Evolutionary conservation across 2,113 vertebrate genomes (phyloP), one percentile per base, ranked within the genome.

Genomic region (Cebus imitator): DNA sequence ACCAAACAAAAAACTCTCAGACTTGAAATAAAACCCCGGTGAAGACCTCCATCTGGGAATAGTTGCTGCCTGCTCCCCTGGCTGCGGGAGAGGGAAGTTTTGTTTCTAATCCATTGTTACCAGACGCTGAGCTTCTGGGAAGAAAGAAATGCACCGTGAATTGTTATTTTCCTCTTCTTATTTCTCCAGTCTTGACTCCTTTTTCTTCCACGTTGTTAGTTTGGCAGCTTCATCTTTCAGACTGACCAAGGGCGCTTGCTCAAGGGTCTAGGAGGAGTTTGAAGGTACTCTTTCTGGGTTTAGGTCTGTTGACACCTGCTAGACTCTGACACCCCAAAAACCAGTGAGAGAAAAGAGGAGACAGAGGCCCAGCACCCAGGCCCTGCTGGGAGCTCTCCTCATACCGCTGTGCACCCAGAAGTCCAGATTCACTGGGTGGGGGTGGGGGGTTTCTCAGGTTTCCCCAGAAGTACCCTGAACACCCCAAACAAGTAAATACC

Each of bases 21-120:
- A 68, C 1, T 27, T 86, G 75, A 79, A 95, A 58, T 83, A 35
- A 73, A 95, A 72, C 32, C 25, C 25, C 9, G 5, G 50, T 58
- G 87, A 95, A 94, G 94, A 79, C 80, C 94, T 98, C 96, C 95
- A 92, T 91, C 45, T 97, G 97, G 94, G 97, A 96, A 97, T 95
- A 92, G 88, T 94, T 97, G 80, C 68, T 94, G 52, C 90, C 43
- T 97, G 91, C 91, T 94, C 85, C 98, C 89, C 80, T 75, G 89
- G 57, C 11, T 25, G 35, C 68, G 97, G 96, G 91, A 96, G 70
- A 76, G 37, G 79, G 84, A 23, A 97, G 87, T 66, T 78, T 0
- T 61, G 92, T 57, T 88, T 98, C 83, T n/a, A 97, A 94, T 89
- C 97, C 90, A 8, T 0, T 50, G 82, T 64, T 91, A 79, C 87